Percentiles rank a stretch among this genome's conserved stretches.
phyloP scores from a whole-genome alignment of 2,113 vertebrate species.

The Dunckerocampus dactyliophorus region DNA sequence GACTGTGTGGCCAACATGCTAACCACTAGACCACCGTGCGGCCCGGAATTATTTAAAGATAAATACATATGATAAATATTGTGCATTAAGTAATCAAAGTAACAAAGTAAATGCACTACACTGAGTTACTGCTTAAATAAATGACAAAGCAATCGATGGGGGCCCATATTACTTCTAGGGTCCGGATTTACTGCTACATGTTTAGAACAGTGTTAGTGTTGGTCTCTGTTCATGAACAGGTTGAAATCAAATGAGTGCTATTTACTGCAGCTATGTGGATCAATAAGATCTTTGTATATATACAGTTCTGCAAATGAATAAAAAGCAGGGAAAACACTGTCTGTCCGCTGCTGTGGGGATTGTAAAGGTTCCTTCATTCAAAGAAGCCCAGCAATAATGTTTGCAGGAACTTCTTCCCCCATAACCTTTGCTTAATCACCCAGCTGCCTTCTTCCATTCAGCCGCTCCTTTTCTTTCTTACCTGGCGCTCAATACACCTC shows the following conservation, averaged over 20 bases:
- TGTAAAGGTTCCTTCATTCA: conserved; percentile 37
- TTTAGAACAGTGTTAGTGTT: not conserved
- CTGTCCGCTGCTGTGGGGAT: conserved; percentile 25
- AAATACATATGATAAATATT: too few relatives aligned
- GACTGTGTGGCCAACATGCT: too few relatives aligned
- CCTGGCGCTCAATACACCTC: conserved; percentile 58
- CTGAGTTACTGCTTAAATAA: too few relatives aligned
- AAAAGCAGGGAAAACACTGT: conserved; percentile 16
- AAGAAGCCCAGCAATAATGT: conserved; percentile 45
- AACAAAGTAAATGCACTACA: too few relatives aligned
- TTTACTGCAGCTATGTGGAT: conserved; percentile 18
- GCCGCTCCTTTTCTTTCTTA: conserved; percentile 39
- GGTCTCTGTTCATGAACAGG: not conserved
- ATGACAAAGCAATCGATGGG: too few relatives aligned
- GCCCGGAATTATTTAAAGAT: too few relatives aligned
- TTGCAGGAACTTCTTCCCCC: conserved; percentile 39
- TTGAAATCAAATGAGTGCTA: conserved; percentile 35
- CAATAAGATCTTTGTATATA: conserved; percentile 16
- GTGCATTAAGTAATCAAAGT: too few relatives aligned
- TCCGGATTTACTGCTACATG: not conserved
- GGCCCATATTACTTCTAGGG: not conserved
- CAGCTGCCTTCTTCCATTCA: conserved; percentile 48
- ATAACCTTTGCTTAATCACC: conserved; percentile 58
- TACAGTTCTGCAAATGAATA: not conserved
- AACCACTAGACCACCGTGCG: too few relatives aligned